Percentiles rank a stretch among this genome's conserved stretches.
Conservation (phyloP, 2,888 invertebrate species). For the Drosophila quinaria region DNA sequence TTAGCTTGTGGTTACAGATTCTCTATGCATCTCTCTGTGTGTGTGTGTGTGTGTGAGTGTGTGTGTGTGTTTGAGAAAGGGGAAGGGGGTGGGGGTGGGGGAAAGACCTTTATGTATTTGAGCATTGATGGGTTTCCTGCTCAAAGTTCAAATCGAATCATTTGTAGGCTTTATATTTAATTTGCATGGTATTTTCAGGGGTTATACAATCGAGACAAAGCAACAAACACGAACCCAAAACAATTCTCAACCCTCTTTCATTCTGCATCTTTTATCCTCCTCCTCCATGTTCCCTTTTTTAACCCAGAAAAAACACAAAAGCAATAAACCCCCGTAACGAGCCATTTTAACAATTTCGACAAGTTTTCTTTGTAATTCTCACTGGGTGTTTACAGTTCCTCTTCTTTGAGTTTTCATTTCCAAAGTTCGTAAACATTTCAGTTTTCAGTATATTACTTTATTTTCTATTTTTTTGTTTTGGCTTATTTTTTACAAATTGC, state of each 20-base stretch:
- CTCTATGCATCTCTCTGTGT: not conserved
- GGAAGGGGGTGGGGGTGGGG: not conserved
- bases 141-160: constrained; percentile 64
- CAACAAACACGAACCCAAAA: constrained; percentile 1
- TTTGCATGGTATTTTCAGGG: constrained; percentile 66
- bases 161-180: constrained; percentile 74
- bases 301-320: constrained; percentile 27
- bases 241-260: not conserved
- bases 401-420: not conserved
- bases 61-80: not conserved
- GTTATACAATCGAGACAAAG: constrained; percentile 1
- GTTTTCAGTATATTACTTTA: no score
- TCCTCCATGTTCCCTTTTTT: not conserved
- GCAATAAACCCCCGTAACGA: constrained; percentile 29
- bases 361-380: constrained; percentile 32
- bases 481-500: constrained; percentile 2
- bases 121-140: constrained; percentile 20
- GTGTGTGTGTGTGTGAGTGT: not conserved
- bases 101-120: constrained; percentile 3
- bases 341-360: constrained; percentile 38
- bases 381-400: constrained; percentile 28
- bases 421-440: constrained; percentile 21
- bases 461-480: constrained; percentile 1
- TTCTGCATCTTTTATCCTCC: not conserved
- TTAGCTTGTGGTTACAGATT: constrained; percentile 31